These are phyloP conservation scores for Dinothrombium tinctorium DNA, from an alignment of 1,140 invertebrate species.

Conservation along the genomic window DNA sequence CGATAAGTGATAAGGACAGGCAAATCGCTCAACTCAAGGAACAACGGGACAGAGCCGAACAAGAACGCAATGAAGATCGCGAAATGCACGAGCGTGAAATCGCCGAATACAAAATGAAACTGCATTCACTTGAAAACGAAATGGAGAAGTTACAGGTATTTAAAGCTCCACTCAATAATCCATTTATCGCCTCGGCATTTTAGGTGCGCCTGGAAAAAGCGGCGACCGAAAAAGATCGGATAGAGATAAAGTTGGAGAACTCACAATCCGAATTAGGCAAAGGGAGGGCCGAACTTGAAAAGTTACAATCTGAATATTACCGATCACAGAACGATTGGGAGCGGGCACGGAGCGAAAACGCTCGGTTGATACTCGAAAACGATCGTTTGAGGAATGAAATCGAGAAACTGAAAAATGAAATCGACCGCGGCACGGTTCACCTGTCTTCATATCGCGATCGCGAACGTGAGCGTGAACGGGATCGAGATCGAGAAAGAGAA, in stretches of 20 bases:
- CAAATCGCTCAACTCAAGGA: conserved; percentile 76
- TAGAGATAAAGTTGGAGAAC: conserved; percentile 69
- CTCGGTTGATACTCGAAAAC: conserved; percentile 63
- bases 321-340: conserved; percentile 17
- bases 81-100: conserved; percentile 78
- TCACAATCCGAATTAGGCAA: conserved; percentile 78
- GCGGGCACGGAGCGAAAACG: conserved; percentile 19
- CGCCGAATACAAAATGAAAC: conserved; percentile 80
- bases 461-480: conserved; percentile 3
- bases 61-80: conserved; percentile 81
- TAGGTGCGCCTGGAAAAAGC: conserved; percentile 59
- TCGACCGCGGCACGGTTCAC: neutral
- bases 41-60: conserved; percentile 78
- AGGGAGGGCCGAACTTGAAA: conserved; percentile 73
- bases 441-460: too few species aligned
- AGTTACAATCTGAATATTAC: conserved; percentile 44
- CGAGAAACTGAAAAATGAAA: conserved; percentile 11
- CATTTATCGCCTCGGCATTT: neutral
- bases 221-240: conserved; percentile 60
- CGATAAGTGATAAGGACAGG: conserved; percentile 85
- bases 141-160: conserved; percentile 52
- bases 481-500: conserved; percentile 2
- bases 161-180: neutral
- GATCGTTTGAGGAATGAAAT: conserved; percentile 31
- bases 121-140: conserved; percentile 65